Conservation (phyloP, 2,797 vertebrate genomes). For the Urophycis tenuis region DNA sequence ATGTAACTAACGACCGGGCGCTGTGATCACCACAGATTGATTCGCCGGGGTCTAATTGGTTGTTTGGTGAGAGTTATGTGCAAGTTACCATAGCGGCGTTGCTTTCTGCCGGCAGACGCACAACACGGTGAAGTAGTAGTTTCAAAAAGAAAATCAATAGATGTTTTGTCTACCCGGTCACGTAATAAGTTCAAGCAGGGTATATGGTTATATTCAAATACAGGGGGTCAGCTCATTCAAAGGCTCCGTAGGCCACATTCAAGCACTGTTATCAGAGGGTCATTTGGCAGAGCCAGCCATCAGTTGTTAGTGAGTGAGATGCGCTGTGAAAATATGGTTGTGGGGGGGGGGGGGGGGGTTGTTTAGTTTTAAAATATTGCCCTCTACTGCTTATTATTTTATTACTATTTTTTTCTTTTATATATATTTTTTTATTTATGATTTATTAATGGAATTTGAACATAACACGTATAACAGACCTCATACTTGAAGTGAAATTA, state of each 20-base stretch:
- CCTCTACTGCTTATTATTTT: no score
- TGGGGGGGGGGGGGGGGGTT: no score
- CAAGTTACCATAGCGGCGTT: neutral
- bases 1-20: conserved; percentile 22
- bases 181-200: neutral
- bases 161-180: neutral
- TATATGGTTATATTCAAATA: neutral
- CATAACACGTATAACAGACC: no score
- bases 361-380: no score
- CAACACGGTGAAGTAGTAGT: neutral
- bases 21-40: conserved; percentile 33
- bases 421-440: no score
- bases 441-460: no score
- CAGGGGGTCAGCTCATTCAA: neutral
- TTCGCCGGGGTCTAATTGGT: conserved; percentile 29
- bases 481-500: no score
- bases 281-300: neutral
- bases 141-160: neutral
- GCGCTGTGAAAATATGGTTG: neutral
- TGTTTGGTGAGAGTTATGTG: conserved; percentile 28
- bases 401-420: no score
- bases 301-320: neutral
- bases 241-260: neutral
- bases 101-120: neutral
- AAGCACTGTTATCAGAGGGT: neutral